Evolutionary conservation across 2,888 invertebrate genomes (phyloP).

Genomic region (Phengaris arion): DNA sequence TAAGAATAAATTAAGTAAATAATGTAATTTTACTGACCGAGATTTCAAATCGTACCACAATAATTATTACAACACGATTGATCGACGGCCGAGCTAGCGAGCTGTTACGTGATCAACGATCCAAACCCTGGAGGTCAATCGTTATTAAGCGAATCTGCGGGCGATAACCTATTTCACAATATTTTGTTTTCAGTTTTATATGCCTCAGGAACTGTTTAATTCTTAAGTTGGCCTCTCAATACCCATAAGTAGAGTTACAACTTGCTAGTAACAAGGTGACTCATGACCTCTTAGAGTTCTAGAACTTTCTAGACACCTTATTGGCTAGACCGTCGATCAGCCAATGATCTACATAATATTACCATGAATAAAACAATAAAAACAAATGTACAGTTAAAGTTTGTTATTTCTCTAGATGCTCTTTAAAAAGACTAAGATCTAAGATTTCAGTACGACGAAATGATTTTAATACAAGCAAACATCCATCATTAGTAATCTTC

Average conservation of each 20-base stretch:
- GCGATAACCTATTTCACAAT: not conserved
- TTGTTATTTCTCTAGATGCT: constrained; percentile 12
- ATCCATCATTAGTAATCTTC: constrained; percentile 23
- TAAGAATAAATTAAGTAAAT: no score
- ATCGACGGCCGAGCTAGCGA: constrained; percentile 7
- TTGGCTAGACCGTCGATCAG: constrained; percentile 1
- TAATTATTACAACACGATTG: not conserved
- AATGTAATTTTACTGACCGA: not conserved
- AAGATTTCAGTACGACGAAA: not conserved
- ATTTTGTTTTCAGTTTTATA: not conserved
- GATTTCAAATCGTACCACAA: not conserved
- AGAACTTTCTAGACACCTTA: not conserved
- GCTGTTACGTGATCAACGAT: not conserved
- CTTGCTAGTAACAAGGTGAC: no score
- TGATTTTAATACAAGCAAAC: constrained; percentile 26
- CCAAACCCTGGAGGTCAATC: no score
- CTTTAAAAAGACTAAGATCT: not conserved
- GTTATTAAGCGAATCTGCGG: no score
- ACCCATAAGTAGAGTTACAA: no score
- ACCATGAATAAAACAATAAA: constrained; percentile 13
- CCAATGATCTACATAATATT: constrained; percentile 2
- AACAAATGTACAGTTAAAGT: constrained; percentile 22
- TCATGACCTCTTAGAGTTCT: not conserved
- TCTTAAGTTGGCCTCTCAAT: no score
- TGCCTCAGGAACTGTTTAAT: no score